Evolutionary conservation across 2,888 invertebrate genomes (phyloP).

Genomic region (Drosophila macrospina): DNA sequence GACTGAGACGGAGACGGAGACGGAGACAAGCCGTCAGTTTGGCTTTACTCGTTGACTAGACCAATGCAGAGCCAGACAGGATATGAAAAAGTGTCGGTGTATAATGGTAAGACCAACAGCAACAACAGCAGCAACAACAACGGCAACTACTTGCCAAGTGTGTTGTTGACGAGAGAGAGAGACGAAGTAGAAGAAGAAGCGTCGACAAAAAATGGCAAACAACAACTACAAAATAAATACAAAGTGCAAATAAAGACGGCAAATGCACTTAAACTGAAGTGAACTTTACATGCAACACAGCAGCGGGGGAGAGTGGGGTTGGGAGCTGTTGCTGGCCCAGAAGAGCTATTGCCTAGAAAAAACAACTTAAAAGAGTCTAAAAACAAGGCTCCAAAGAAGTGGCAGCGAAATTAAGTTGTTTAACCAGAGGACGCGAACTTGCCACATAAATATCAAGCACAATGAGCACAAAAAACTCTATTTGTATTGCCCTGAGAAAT

Average conservation of each 20-base stretch:
- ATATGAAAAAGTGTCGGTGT: slow-evolving; percentile 80
- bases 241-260: slow-evolving; percentile 74
- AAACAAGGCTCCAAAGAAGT: slow-evolving; percentile 50
- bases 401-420: slow-evolving; percentile 62
- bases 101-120: slow-evolving; percentile 68
- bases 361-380: background rate
- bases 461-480: slow-evolving; percentile 3
- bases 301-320: background rate
- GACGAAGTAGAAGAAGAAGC: slow-evolving; percentile 24
- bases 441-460: slow-evolving; percentile 39
- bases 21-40: slow-evolving; percentile 67
- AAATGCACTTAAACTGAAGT: slow-evolving; percentile 81
- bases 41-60: slow-evolving; percentile 60
- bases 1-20: slow-evolving; percentile 18
- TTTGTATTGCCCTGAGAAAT: slow-evolving; percentile 9
- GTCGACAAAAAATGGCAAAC: slow-evolving; percentile 36
- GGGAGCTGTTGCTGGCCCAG: background rate
- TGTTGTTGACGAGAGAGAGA: slow-evolving; percentile 18
- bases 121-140: slow-evolving; percentile 37
- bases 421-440: slow-evolving; percentile 34
- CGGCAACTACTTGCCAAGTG: slow-evolving; percentile 49
- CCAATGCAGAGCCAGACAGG: slow-evolving; percentile 73
- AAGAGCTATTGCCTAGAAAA: slow-evolving; percentile 40
- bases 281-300: slow-evolving; percentile 65
- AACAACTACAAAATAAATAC: slow-evolving; percentile 67